These are phyloP conservation scores for Phyllostomus hastatus DNA, from an alignment of 2,113 vertebrate genomes.

Conservation along the genomic window DNA sequence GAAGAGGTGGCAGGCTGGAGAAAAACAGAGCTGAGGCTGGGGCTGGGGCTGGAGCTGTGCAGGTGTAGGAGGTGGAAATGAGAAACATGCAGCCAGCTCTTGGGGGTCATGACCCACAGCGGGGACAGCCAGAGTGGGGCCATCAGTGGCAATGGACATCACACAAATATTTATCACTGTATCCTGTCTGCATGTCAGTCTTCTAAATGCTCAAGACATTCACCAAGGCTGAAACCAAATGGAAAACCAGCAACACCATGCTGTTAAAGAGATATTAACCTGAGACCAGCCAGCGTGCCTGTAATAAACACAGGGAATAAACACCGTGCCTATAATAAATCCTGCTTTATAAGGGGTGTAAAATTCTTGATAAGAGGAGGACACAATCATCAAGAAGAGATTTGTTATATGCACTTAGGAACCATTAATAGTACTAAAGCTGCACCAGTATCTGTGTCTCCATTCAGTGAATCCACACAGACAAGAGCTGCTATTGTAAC, in stretches of 20 bases:
- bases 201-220: background rate
- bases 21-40: background rate
- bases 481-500: background rate
- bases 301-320: background rate
- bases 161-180: background rate
- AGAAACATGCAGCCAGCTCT: background rate
- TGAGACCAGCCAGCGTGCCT: background rate
- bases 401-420: rapidly evolving
- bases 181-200: background rate
- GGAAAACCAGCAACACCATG: background rate
- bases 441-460: background rate
- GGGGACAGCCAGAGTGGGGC: background rate
- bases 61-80: background rate
- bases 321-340: rapidly evolving
- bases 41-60: background rate
- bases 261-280: background rate
- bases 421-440: background rate
- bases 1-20: background rate
- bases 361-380: background rate
- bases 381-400: background rate
- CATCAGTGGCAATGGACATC: background rate
- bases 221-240: background rate
- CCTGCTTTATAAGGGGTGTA: no score
- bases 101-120: background rate
- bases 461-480: background rate